A percentile compares a stretch with the other conserved stretches of the same genome.
Evolutionary conservation across 2,113 vertebrate genomes (phyloP).

Genomic region (Gymnogyps californianus): DNA sequence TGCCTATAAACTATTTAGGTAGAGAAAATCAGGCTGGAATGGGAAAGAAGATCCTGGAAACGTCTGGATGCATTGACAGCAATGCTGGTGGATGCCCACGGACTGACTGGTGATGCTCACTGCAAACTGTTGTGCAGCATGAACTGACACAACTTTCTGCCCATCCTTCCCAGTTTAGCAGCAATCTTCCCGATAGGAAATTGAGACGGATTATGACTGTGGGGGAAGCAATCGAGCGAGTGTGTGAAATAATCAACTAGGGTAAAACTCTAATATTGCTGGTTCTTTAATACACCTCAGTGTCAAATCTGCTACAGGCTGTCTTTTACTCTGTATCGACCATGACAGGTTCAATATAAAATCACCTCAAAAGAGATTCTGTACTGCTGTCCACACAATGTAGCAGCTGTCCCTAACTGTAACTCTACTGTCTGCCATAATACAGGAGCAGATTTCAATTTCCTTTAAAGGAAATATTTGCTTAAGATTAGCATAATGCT

Average conservation of each 20-base stretch:
- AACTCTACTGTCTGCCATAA: not conserved
- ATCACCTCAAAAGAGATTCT: not conserved
- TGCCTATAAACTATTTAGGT: not conserved
- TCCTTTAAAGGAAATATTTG: not conserved
- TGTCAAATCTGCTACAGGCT: not conserved
- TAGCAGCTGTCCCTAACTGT: not conserved
- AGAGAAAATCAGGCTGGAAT: not conserved
- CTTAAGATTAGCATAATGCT: not conserved
- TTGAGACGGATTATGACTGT: not conserved
- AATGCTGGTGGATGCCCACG: not conserved
- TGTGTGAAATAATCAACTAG: not conserved
- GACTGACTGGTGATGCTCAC: not conserved
- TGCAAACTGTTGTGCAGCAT: not conserved
- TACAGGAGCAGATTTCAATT: not conserved
- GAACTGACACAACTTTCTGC: accelerated
- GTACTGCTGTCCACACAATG: not conserved
- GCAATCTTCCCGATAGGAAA: not conserved
- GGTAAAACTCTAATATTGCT: not conserved
- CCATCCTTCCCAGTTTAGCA: not conserved
- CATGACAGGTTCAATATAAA: not conserved
- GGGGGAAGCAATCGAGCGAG: accelerated
- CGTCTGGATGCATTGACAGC: not conserved
- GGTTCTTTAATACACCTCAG: not conserved
- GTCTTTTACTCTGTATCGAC: not conserved
- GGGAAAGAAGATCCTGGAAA: not conserved